phyloP scores from a whole-genome alignment of 2,888 invertebrate species.

The Pteria penguin region DNA sequence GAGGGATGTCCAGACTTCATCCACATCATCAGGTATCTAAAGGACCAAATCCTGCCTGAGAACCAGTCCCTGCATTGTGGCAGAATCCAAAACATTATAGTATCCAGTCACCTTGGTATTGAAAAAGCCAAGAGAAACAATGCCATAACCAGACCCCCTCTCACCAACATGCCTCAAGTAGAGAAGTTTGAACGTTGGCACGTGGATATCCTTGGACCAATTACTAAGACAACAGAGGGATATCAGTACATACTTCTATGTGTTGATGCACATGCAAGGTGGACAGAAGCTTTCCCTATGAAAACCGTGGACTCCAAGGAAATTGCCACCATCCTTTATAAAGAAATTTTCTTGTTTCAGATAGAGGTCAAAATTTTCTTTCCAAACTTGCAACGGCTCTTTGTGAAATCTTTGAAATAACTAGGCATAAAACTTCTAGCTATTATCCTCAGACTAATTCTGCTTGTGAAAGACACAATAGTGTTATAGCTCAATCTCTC shows the following conservation, averaged over 20 bases:
- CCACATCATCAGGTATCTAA: constrained; percentile 21
- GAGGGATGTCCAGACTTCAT: constrained; percentile 28
- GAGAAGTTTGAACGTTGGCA: constrained; percentile 31
- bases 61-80: background rate
- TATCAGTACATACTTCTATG: constrained; percentile 14
- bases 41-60: constrained; percentile 15
- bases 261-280: constrained; percentile 19
- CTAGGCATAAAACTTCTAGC: constrained; percentile 41
- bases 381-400: constrained; percentile 39
- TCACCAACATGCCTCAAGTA: constrained; percentile 18
- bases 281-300: constrained; percentile 41
- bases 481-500: constrained; percentile 36
- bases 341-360: constrained; percentile 46
- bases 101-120: constrained; percentile 18
- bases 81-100: constrained; percentile 30
- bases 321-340: constrained; percentile 43
- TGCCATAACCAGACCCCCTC: too few relatives aligned
- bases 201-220: constrained; percentile 32
- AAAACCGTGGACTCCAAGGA: constrained; percentile 42
- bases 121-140: constrained; percentile 31
- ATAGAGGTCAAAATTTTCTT: constrained; percentile 46
- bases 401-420: constrained; percentile 50
- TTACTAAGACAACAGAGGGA: constrained; percentile 20
- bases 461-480: constrained; percentile 45
- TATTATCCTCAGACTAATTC: constrained; percentile 49